Evolutionary conservation across 2,113 vertebrate species (phyloP).

Genomic region (Psittacus erithacus): DNA sequence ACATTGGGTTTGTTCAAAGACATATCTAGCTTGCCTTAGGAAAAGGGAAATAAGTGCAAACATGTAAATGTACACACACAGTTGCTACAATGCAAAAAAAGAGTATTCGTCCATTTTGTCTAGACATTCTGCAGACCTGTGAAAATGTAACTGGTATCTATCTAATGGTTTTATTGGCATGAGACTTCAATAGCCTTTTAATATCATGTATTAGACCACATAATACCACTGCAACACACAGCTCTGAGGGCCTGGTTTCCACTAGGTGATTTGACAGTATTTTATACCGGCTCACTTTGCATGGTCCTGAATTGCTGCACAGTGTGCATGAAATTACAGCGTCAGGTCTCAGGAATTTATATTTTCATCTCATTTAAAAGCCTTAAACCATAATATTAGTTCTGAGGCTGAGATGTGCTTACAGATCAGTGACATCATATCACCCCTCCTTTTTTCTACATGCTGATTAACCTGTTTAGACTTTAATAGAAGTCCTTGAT

Average conservation of each 20-base stretch:
- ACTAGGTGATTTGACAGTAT: background rate
- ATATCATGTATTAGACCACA: background rate
- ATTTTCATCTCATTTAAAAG: constrained; percentile 37
- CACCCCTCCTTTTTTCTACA: constrained; percentile 13
- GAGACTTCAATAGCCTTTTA: background rate
- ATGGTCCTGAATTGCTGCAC: background rate
- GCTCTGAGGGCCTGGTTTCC: background rate
- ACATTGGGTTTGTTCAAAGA: background rate
- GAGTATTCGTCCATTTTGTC: background rate
- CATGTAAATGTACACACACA: background rate
- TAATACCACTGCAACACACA: background rate
- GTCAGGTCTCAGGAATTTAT: background rate
- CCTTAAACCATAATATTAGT: constrained; percentile 57
- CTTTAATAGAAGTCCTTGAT: constrained; percentile 53
- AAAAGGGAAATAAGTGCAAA: background rate
- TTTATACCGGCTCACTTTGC: background rate
- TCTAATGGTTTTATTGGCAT: background rate
- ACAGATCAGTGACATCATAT: constrained; percentile 59
- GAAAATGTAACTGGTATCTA: background rate
- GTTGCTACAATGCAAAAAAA: background rate
- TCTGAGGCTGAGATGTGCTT: constrained; percentile 55
- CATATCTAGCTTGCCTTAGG: background rate
- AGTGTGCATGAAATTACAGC: background rate
- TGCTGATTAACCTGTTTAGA: constrained; percentile 65
- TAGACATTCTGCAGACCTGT: background rate